Evolutionary conservation across 2,888 invertebrate species (phyloP), one percentile per base, ranked within the genome.

Genomic region (Yponomeuta evonymella): DNA sequence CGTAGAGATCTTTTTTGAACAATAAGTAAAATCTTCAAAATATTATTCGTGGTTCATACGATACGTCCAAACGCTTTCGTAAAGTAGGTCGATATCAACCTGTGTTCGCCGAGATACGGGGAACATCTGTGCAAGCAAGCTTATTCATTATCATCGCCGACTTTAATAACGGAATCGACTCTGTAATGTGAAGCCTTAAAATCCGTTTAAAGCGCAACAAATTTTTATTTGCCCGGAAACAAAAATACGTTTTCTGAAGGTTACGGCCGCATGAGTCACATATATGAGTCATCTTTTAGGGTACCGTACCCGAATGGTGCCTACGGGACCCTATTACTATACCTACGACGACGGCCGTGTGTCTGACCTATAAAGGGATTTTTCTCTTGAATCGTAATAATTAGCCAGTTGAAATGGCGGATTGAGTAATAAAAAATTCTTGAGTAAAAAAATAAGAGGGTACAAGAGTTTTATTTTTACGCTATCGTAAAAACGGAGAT

Each of bases 111-210:
- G 30, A 67, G 70, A 63, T 30, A 63, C 62, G 36, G 8, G 43
- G 65, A 72, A 62, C 72, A 72, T 70, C 72, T 72, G 72, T 72
- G 72, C 69, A 70, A 70, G 70, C 65, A 58, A 51, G 62, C 64
- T 48, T 48, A 70, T 65, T 62, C 62, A 71, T 69, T 48, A 69
- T 62, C 71, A 70, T 33, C 33, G 10, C 29, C 43, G 64, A 15
- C 29, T 63, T 58, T 62, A 33, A 71, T 77, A 78, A 75, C 75
- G 76, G 78, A 73, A 77, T 70, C 62, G 68, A 73, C 73, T 73
- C 74, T 72, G 73, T 62, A 64, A 23, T 68, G 71, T 73, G 70
- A 73, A 62, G 63, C 73, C 74, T 74, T 74, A 69, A 65, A 10
- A 12, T 30, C 33, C 65, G 65, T 30, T 62, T 15, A 62, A 62